Percentiles rank a stretch among this genome's conserved stretches.
Evolutionary conservation across 2,888 invertebrate species (phyloP).

Genomic region (Argynnis bischoffii): DNA sequence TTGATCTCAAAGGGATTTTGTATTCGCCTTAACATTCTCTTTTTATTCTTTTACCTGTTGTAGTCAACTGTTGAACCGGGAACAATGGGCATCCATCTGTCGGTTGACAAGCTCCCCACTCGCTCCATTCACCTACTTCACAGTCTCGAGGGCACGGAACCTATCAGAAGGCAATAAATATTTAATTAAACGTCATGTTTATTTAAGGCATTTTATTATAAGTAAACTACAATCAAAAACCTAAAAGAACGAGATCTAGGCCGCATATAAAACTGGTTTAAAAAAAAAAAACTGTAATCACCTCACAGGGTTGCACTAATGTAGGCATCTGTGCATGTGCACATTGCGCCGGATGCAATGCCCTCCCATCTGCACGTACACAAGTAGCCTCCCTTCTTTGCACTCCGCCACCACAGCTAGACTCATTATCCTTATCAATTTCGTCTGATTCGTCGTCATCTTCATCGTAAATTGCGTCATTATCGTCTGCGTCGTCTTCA

Average conservation of each 20-base stretch:
- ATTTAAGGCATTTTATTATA: no score
- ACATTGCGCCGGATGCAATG: constrained; percentile 75
- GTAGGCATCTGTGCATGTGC: constrained; percentile 77
- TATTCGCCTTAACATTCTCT: no score
- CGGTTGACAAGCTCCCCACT: constrained; percentile 84
- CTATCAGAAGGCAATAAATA: constrained; percentile 46
- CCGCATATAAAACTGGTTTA: neutral
- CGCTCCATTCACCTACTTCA: constrained; percentile 82
- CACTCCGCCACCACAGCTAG: constrained; percentile 82
- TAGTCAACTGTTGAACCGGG: constrained; percentile 76
- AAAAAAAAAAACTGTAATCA: constrained; percentile 38
- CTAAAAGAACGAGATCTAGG: neutral
- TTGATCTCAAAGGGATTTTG: no score
- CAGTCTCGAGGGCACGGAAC: constrained; percentile 84
- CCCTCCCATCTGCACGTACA: constrained; percentile 73
- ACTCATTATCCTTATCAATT: constrained; percentile 46
- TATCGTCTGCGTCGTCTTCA: constrained; percentile 65
- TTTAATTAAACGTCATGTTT: no score
- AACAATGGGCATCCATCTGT: constrained; percentile 77
- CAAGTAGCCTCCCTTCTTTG: constrained; percentile 82
- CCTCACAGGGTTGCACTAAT: constrained; percentile 80
- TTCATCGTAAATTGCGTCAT: constrained; percentile 67
- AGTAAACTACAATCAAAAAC: no score
- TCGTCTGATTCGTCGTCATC: constrained; percentile 59
- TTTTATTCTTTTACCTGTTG: constrained; percentile 59